Base-by-base conservation (phyloP, 2,797 vertebrate species). In the Psittacula echo region DNA sequence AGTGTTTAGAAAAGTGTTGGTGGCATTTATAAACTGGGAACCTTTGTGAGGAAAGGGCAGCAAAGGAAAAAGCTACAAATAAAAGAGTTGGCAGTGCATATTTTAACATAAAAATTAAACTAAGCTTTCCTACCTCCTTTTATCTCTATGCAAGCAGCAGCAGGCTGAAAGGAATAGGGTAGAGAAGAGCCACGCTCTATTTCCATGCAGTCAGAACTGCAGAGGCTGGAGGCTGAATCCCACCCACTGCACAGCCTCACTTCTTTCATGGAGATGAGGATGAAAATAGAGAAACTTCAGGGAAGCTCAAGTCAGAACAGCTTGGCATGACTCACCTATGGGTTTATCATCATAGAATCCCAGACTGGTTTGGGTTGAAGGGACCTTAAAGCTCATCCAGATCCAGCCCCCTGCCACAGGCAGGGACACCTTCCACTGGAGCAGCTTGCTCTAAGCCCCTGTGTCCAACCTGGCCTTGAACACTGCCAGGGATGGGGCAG, bases 161-260 rank as follows among this genome's bases (percentile, higher is more conserved):
- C 11, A 68, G 2, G 10, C 29, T 41, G n/a, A 26, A 70, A n/a
- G 29, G 11, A 61, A 48, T 0, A 61, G 3, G 9, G 7, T 3
- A 74, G 56, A 10, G 8, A 74, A 66, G 86, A 81, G 5, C 13
- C 60, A 65, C 50, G 32, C 47, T 15, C 2, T 22, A 0, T 48
- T 80, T 62, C 56, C 32, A 13, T 13, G 19, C 7, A 60, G 29
- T 18, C 51, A 54, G 34, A 81, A 61, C 9, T 5, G 34, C 53
- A 77, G 76, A 39, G 53, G 41, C 11, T 30, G 27, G 11, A 45
- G 30, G 11, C 39, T 4, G 60, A 71, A 48, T 48, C 45, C n/a
- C 6, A 32, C 24, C 20, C 50, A 29, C 44, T 41, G 64, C 30
- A 68, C 44, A 45, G 23, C 30, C 75, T 30, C 23, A 45, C 27